A percentile compares a stretch with the other conserved stretches of the same genome.
Conservation (phyloP, 2,888 invertebrate genomes). For the Boloria selene region DNA sequence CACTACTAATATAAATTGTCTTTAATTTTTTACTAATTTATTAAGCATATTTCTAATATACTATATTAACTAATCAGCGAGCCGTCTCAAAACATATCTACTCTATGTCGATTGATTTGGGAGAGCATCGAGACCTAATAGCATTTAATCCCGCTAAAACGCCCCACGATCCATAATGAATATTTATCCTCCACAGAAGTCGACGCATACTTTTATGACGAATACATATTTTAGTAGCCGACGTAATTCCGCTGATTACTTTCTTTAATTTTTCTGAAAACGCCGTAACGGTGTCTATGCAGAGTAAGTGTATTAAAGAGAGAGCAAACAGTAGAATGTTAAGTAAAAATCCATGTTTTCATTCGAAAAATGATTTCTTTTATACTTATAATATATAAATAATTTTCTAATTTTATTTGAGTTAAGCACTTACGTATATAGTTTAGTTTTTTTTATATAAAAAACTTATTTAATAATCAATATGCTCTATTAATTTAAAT, state of each 20-base stretch:
- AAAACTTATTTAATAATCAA: too few species aligned
- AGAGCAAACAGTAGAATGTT: slow-evolving; percentile 63
- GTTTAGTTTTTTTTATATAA: too few species aligned
- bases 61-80: background rate
- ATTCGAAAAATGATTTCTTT: slow-evolving; percentile 42
- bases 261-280: slow-evolving; percentile 80
- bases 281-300: slow-evolving; percentile 49
- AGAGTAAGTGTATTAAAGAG: slow-evolving; percentile 70
- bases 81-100: slow-evolving; percentile 17
- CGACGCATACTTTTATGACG: slow-evolving; percentile 80
- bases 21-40: background rate
- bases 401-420: too few species aligned
- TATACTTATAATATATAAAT: slow-evolving; percentile 4
- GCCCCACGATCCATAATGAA: slow-evolving; percentile 80
- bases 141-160: slow-evolving; percentile 81
- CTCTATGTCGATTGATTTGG: slow-evolving; percentile 66
- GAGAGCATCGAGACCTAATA: slow-evolving; percentile 69
- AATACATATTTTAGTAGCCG: slow-evolving; percentile 81
- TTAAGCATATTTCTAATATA: background rate
- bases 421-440: too few species aligned
- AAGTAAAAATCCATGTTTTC: slow-evolving; percentile 47
- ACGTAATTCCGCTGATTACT: slow-evolving; percentile 80
- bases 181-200: slow-evolving; percentile 78
- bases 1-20: background rate
- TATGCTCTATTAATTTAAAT: too few species aligned